Base-by-base conservation (phyloP, 2,888 invertebrate genomes). In the Lasius fuliginosus region DNA sequence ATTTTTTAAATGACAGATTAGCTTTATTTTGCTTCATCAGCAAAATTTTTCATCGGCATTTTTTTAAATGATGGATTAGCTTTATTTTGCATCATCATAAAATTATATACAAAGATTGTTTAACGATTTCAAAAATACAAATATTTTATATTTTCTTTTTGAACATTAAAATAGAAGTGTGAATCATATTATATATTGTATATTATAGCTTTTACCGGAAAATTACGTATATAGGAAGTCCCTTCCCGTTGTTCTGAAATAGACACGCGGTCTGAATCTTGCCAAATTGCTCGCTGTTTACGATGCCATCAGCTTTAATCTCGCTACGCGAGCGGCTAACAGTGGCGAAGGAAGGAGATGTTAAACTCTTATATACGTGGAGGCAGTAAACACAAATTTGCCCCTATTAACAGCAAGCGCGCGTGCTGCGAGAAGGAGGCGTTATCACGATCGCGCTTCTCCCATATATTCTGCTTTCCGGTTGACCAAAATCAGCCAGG, bases 301-400 rank as follows among this genome's bases (percentile, higher is more conserved):
- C 82, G 82, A 79, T 42, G 53, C 65, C 64, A 85, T 83, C 79
- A 83, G 77, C 62, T 75, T 85, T 86, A 85, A 86, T 86, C 68
- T 75, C 53, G 27, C 60, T 85, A 69, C 64, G 46, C 40, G 49
- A 33, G 23, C 46, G 33, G 30, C 42, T 46, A 81, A 67, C 65
- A 76, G 76, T 65, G 82, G 76, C 49, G 36, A 75, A 67, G 12
- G 56, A 58, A 79, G 27, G 46, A 56, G 86, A 82, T 75, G 71
- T 85, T 85, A 85, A 84, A 85, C 68, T 84, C 81, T 71, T 82
- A 77, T 65, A 86, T 76, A 82, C 53, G 56, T 60, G 73, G 62
- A 42, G 49, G 27, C 79, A 76, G 76, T 86, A 86, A 86, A 85
- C 81, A 71, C 82, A 85, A 73, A 85, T 86, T 86, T 85, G 71